Evolutionary conservation across 2,113 vertebrate genomes (phyloP).

Genomic region (Alligator mississippiensis): DNA sequence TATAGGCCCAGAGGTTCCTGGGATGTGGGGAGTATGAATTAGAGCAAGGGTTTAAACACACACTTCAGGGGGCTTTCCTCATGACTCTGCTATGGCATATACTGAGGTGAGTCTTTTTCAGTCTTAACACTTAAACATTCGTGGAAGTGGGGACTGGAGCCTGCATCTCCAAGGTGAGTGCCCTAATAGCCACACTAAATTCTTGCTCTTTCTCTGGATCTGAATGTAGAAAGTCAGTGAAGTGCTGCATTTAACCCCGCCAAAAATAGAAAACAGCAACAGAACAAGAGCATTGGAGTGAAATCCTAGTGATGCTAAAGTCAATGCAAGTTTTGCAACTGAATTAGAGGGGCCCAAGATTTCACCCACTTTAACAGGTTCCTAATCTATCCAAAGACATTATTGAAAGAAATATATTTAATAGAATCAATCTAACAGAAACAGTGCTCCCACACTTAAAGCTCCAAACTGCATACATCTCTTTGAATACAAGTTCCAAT

Average conservation of each 20-base stretch:
- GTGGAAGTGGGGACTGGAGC: background rate
- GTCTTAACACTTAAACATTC: background rate
- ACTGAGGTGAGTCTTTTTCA: background rate
- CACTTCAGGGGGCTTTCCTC: background rate
- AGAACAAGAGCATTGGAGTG: background rate
- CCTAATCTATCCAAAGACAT: background rate
- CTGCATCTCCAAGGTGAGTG: background rate
- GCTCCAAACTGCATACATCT: background rate
- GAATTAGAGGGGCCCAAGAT: background rate
- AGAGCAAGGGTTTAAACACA: background rate
- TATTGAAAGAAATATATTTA: too few relatives aligned
- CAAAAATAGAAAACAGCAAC: background rate
- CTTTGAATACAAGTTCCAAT: background rate
- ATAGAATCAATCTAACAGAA: background rate
- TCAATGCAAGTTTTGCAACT: background rate
- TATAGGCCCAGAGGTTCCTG: too few relatives aligned
- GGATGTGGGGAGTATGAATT: too few relatives aligned
- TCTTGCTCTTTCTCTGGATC: background rate
- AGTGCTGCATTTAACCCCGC: background rate
- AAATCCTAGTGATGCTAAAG: background rate
- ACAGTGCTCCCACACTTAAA: background rate
- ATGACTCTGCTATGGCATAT: background rate
- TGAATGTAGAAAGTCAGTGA: background rate
- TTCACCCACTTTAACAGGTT: background rate
- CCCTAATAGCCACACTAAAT: background rate